A percentile compares a stretch with the other conserved stretches of the same genome.
Conservation (phyloP, 1,140 invertebrate species). For the Teleopsis dalmanni region DNA sequence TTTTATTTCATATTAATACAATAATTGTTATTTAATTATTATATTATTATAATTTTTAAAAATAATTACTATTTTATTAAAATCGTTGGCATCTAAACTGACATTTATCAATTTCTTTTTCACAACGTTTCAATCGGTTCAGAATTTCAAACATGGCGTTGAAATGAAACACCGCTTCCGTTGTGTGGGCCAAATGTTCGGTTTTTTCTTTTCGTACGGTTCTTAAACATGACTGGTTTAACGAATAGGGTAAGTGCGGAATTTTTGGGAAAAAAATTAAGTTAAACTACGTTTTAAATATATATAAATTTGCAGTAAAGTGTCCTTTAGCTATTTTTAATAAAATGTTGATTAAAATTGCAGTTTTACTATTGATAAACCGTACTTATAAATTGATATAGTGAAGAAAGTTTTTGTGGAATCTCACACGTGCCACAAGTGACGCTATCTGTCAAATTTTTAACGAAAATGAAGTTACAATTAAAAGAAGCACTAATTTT, state of each 20-base stretch:
- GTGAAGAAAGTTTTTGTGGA: too few relatives aligned
- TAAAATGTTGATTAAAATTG: not conserved
- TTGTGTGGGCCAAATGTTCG: constrained; percentile 4
- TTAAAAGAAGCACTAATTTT: too few relatives aligned
- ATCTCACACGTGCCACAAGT: too few relatives aligned
- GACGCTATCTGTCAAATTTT: not conserved
- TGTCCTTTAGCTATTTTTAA: not conserved
- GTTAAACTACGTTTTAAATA: not conserved
- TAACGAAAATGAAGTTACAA: not conserved
- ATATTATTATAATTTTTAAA: too few relatives aligned
- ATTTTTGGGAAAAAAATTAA: constrained; percentile 16
- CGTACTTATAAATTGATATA: too few relatives aligned
- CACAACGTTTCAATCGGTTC: too few relatives aligned
- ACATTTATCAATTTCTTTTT: constrained; percentile 4
- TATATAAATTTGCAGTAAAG: not conserved
- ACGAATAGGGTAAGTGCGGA: constrained; percentile 51
- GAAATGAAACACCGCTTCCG: constrained; percentile 12
- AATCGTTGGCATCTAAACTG: not conserved
- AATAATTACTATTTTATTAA: too few relatives aligned
- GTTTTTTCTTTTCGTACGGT: constrained; percentile 53
- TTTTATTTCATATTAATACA: too few relatives aligned
- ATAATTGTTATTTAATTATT: too few relatives aligned
- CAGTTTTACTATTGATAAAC: too few relatives aligned
- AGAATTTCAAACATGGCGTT: not conserved
- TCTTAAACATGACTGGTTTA: constrained; percentile 59